Conservation (phyloP, 1,140 invertebrate genomes). For the Nomia melanderi region DNA sequence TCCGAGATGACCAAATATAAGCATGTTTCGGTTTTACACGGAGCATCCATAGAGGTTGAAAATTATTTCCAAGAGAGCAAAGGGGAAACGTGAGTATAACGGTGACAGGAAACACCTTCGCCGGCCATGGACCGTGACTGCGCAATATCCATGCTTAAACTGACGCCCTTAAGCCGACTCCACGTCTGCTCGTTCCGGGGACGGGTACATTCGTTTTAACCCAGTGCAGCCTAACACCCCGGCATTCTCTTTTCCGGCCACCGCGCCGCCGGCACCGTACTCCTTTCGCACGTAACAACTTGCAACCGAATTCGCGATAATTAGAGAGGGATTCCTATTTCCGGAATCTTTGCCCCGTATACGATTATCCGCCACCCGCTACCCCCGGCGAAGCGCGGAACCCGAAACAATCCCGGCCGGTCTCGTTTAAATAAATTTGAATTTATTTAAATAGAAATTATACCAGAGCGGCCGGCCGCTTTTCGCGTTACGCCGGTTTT, state of each 20-base stretch:
- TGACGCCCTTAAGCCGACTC: slow-evolving; percentile 63
- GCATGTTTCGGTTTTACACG: too few species aligned
- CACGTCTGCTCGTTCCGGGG: slow-evolving; percentile 14
- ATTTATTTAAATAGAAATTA: slow-evolving; percentile 47
- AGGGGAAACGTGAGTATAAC: slow-evolving; percentile 6
- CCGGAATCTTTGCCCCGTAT: not conserved
- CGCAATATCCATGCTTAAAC: slow-evolving; percentile 62
- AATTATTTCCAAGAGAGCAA: too few species aligned
- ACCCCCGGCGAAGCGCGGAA: not conserved
- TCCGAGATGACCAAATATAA: too few species aligned
- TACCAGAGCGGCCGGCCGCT: not conserved
- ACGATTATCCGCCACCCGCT: not conserved
- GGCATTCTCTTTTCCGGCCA: not conserved
- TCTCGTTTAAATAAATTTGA: slow-evolving; percentile 39
- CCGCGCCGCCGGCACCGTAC: not conserved
- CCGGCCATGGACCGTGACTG: slow-evolving; percentile 41
- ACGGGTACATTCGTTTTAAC: slow-evolving; percentile 18
- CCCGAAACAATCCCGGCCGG: not conserved
- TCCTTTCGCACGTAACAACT: not conserved
- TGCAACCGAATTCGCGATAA: not conserved
- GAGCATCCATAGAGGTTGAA: too few species aligned
- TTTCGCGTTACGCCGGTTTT: not conserved
- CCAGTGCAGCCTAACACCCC: not conserved
- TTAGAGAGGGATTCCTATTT: slow-evolving; percentile 8
- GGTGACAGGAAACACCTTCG: slow-evolving; percentile 43